phyloP scores from a whole-genome alignment of 1,140 invertebrate species.

The Chironomus tepperi region DNA sequence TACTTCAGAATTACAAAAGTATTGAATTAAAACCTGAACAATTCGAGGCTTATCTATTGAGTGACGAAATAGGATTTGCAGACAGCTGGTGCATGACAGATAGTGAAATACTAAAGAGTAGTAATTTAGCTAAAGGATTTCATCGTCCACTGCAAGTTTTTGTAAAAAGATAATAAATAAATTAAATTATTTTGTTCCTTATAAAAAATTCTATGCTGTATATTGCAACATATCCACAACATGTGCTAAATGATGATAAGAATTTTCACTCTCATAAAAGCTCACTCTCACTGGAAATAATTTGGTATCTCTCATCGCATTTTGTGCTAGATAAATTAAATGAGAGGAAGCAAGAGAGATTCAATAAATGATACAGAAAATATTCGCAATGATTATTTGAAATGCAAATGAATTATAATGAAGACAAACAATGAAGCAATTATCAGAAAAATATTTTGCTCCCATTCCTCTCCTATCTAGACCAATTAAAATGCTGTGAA shows the following conservation, averaged over 20 bases:
- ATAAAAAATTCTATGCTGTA: neutral
- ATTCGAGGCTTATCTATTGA: conserved; percentile 80
- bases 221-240: too few relatives aligned
- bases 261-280: too few relatives aligned
- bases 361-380: neutral
- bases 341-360: neutral
- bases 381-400: neutral
- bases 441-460: neutral
- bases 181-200: neutral
- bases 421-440: conserved; percentile 3
- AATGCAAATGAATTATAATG: neutral
- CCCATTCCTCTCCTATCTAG: neutral
- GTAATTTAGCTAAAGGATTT: conserved; percentile 78
- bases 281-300: too few relatives aligned
- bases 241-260: too few relatives aligned
- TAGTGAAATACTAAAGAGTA: neutral
- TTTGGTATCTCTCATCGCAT: too few relatives aligned
- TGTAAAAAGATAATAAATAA: conserved; percentile 37
- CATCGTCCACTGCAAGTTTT: conserved; percentile 79
- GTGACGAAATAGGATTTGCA: conserved; percentile 77
- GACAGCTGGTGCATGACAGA: conserved; percentile 61
- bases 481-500: conserved; percentile 5
- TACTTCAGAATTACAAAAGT: conserved; percentile 69
- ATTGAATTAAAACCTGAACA: conserved; percentile 80
- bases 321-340: too few relatives aligned